Conservation (phyloP, 2,797 vertebrate genomes). For the Pempheris klunzingeri region DNA sequence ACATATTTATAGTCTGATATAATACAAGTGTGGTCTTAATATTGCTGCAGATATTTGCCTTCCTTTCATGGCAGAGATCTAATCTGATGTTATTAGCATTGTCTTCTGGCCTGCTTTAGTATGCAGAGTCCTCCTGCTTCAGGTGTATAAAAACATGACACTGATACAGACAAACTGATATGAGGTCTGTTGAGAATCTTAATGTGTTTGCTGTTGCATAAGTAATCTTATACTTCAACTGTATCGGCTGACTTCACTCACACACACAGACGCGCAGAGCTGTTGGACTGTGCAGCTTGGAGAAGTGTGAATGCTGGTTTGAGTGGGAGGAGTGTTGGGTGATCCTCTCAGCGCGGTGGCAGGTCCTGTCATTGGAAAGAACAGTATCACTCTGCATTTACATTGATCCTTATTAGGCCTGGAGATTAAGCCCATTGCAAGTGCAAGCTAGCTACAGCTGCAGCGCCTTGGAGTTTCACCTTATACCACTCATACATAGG, state of each 20-base stretch:
- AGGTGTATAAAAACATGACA: conserved; percentile 67
- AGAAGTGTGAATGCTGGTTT: conserved; percentile 59
- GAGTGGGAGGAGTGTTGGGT: conserved; percentile 69
- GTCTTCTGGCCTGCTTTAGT: conserved; percentile 70
- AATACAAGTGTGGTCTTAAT: conserved; percentile 54
- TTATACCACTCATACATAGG: conserved; percentile 33
- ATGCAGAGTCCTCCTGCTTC: conserved; percentile 50
- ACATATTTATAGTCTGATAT: conserved; percentile 56
- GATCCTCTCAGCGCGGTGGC: conserved; percentile 78
- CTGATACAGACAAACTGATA: conserved; percentile 68
- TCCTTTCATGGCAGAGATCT: conserved; percentile 63
- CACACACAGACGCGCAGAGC: conserved; percentile 12
- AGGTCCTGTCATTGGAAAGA: conserved; percentile 77
- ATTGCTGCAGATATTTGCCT: conserved; percentile 54
- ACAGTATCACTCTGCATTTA: conserved; percentile 83
- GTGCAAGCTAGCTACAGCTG: conserved; percentile 60
- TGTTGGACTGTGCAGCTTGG: conserved; percentile 37
- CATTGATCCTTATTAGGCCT: conserved; percentile 86
- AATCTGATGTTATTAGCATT: conserved; percentile 75
- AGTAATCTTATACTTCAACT: conserved; percentile 61
- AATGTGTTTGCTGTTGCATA: conserved; percentile 66
- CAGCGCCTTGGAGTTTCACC: conserved; percentile 56
- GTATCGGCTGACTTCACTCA: conserved; percentile 40
- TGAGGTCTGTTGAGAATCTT: conserved; percentile 61
- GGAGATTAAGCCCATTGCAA: conserved; percentile 78